These are phyloP conservation scores for Sinodicranocentrus sp. DNA, from an alignment of 2,888 invertebrate genomes.

Conservation along the genomic window DNA sequence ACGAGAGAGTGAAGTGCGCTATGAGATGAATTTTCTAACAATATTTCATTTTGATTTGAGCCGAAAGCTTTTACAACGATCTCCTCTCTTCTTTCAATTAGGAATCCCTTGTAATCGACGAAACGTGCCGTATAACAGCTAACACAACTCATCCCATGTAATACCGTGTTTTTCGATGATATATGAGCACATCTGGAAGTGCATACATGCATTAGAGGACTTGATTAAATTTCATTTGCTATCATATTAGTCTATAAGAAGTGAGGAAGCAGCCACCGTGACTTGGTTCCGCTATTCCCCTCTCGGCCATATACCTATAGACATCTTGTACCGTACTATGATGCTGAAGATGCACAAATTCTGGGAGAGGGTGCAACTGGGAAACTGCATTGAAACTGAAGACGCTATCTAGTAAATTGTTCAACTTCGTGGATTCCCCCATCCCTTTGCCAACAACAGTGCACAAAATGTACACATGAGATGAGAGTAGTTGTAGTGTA, in stretches of 20 bases:
- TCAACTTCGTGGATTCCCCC: not conserved
- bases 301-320: not conserved
- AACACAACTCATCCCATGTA: too few relatives aligned
- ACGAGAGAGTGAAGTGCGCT: conserved; percentile 18
- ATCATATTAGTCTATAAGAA: not conserved
- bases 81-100: not conserved
- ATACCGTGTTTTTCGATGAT: too few relatives aligned
- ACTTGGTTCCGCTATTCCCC: conserved; percentile 32
- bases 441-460: not conserved
- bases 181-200: too few relatives aligned
- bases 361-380: not conserved
- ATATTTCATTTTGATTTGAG: not conserved
- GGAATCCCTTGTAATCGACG: not conserved
- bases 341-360: not conserved
- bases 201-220: too few relatives aligned
- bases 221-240: conserved; percentile 8
- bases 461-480: not conserved
- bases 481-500: not conserved
- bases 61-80: not conserved
- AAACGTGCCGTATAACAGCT: too few relatives aligned
- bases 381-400: conserved; percentile 7
- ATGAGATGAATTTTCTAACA: conserved; percentile 1
- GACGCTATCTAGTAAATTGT: not conserved
- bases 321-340: not conserved
- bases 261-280: conserved; percentile 35